phyloP scores from a whole-genome alignment of 2,888 invertebrate species.

The Nemotelus pantherinus region DNA sequence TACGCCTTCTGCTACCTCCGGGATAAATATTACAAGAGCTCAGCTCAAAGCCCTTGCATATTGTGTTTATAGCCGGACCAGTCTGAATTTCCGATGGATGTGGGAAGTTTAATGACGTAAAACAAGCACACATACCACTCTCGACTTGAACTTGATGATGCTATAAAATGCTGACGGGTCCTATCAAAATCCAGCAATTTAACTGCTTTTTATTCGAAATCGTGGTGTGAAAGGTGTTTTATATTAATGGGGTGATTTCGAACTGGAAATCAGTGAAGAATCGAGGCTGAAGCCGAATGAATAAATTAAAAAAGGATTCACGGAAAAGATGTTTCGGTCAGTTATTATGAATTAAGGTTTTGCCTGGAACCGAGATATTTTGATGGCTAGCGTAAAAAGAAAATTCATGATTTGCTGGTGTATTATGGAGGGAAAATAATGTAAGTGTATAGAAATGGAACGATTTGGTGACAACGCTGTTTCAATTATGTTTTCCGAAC shows the following conservation, averaged over 20 bases:
- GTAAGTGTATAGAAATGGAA: too few species aligned
- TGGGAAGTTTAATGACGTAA: conserved; percentile 18
- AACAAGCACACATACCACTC: neutral
- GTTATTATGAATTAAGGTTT: too few species aligned
- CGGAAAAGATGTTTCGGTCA: too few species aligned
- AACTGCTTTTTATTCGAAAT: neutral
- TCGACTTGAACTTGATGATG: conserved; percentile 21
- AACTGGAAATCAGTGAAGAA: neutral
- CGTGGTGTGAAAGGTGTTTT: neutral
- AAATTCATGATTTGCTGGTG: too few species aligned
- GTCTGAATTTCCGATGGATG: conserved; percentile 8
- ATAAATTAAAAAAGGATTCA: too few species aligned
- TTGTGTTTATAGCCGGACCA: conserved; percentile 4
- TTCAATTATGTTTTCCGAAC: too few species aligned
- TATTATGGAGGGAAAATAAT: too few species aligned
- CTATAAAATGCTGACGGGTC: conserved; percentile 28
- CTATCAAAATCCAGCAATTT: neutral
- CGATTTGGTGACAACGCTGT: too few species aligned
- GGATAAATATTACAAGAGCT: neutral
- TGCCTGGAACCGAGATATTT: too few species aligned
- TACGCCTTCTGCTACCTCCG: conserved; percentile 10
- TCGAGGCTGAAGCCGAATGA: too few species aligned
- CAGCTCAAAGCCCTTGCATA: neutral
- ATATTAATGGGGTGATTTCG: neutral
- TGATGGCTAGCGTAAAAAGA: too few species aligned